Evolutionary conservation across 2,888 invertebrate genomes (phyloP).

Genomic region (Lampropteryx suffumata): DNA sequence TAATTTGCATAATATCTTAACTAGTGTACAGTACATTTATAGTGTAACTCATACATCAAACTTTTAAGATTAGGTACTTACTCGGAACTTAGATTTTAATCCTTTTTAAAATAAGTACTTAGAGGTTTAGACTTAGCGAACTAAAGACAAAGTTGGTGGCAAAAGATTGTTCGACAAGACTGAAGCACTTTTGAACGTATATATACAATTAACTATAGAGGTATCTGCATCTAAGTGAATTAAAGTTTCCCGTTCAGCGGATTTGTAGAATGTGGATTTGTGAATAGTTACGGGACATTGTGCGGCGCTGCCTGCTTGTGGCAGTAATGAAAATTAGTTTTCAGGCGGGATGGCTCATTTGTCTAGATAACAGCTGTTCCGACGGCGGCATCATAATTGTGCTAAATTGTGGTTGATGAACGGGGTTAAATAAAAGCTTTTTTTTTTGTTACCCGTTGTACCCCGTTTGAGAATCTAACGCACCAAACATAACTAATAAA

Average conservation of each 20-base stretch:
- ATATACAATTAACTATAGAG: too few relatives aligned
- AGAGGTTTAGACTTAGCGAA: too few relatives aligned
- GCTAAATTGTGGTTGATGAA: conserved; percentile 2
- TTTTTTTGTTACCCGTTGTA: neutral
- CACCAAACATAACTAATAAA: too few relatives aligned
- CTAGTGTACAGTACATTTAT: too few relatives aligned
- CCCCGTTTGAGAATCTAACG: too few relatives aligned
- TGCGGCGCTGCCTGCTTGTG: conserved; percentile 35
- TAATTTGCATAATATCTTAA: too few relatives aligned
- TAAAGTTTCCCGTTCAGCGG: conserved; percentile 33
- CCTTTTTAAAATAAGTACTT: too few relatives aligned
- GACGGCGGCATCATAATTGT: conserved; percentile 22
- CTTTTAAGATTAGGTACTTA: too few relatives aligned
- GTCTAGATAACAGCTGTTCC: conserved; percentile 33
- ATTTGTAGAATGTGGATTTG: conserved; percentile 36
- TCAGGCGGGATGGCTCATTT: conserved; percentile 32
- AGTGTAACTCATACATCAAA: too few relatives aligned
- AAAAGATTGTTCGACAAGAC: neutral
- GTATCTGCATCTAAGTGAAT: conserved; percentile 7
- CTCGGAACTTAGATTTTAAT: too few relatives aligned
- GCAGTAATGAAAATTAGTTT: conserved; percentile 51
- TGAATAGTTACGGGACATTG: conserved; percentile 26
- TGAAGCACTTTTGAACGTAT: conserved; percentile 20
- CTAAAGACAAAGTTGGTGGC: neutral
- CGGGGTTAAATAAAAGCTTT: too few relatives aligned